These are phyloP conservation scores for Spongia lamella DNA, from an alignment of 37 sponge, comb jelly and placozoan species.

Conservation along the genomic window DNA sequence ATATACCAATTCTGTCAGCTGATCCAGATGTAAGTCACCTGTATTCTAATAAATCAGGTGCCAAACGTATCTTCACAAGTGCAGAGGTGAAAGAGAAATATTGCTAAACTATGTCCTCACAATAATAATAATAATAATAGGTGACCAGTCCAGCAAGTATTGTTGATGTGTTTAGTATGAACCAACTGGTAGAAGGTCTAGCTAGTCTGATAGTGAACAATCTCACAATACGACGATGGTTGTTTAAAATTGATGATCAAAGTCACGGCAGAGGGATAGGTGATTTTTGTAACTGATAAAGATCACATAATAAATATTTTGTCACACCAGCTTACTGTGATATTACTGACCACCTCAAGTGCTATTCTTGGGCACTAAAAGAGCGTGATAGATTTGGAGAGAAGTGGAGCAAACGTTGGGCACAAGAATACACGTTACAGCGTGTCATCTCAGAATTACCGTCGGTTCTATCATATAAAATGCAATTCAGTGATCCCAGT, in stretches of 20 bases:
- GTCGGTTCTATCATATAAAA: conserved; percentile 21
- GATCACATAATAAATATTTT: background rate
- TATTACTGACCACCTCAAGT: conserved; percentile 61
- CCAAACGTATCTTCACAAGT: conserved; percentile 48
- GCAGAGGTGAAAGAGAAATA: conserved; percentile 11
- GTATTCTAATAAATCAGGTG: conserved; percentile 78
- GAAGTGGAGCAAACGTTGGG: conserved; percentile 87
- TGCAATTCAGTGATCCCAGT: conserved; percentile 19
- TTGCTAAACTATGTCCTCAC: background rate
- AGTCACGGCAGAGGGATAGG: conserved; percentile 72
- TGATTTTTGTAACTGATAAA: background rate
- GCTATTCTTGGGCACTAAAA: conserved; percentile 78
- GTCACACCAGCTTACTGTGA: conserved; percentile 87
- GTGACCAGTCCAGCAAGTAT: conserved; percentile 63
- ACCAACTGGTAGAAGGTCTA: conserved; percentile 68
- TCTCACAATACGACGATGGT: conserved; percentile 66
- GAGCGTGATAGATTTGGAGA: conserved; percentile 81
- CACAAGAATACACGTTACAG: conserved; percentile 47
- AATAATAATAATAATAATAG: background rate
- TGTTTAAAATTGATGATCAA: conserved; percentile 80
- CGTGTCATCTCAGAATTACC: conserved; percentile 48
- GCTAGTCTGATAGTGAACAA: conserved; percentile 64
- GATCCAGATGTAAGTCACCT: conserved; percentile 69
- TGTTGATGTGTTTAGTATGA: conserved; percentile 72
- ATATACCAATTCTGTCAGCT: conserved; percentile 69